Evolutionary conservation across 1,140 invertebrate genomes (phyloP).

Genomic region (Pentalonia nigronervosa): DNA sequence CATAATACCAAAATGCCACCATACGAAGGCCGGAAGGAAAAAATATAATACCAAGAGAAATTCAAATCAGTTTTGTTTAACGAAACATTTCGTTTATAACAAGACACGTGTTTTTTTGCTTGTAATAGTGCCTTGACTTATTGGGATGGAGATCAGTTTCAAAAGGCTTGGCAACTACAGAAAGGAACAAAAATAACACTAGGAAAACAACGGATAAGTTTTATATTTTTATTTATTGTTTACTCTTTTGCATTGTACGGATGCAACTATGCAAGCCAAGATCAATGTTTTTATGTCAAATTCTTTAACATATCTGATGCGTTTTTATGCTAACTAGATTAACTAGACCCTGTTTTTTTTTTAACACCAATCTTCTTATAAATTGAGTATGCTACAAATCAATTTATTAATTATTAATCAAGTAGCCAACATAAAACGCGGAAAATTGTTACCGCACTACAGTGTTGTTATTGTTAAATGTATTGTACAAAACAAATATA

Average conservation of each 20-base stretch:
- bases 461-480: neutral
- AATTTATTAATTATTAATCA: neutral
- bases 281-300: conserved; percentile 33
- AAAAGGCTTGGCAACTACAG: neutral
- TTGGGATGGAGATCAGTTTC: conserved; percentile 28
- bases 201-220: conserved; percentile 19
- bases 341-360: neutral
- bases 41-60: neutral
- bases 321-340: neutral
- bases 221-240: neutral
- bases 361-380: neutral
- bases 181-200: neutral
- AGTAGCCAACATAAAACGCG: neutral
- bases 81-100: conserved; percentile 45
- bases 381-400: neutral
- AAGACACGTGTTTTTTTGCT: neutral
- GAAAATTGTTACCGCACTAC: neutral
- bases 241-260: neutral
- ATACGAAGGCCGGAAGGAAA: neutral
- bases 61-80: conserved; percentile 37
- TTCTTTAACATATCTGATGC: neutral
- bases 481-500: neutral
- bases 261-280: conserved; percentile 2
- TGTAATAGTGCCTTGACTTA: neutral
- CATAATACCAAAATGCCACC: neutral